Evolutionary conservation across 2,113 vertebrate genomes (phyloP).

Genomic region (Alosa alosa): DNA sequence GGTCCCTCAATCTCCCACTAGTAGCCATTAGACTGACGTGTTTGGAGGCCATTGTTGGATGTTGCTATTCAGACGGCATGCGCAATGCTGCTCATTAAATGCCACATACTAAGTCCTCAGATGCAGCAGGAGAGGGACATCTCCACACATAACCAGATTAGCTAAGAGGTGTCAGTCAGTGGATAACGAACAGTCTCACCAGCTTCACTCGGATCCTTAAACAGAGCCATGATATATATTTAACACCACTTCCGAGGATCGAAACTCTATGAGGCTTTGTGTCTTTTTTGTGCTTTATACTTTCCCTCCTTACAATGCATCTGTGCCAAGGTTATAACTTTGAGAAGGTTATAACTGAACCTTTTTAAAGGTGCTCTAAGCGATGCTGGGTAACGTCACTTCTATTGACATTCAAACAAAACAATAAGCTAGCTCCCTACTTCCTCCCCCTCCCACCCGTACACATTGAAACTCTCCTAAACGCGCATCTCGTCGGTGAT

Average conservation of each 20-base stretch:
- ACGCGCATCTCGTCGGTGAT: too few relatives aligned
- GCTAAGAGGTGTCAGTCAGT: neutral
- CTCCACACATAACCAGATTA: neutral
- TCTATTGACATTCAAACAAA: too few relatives aligned
- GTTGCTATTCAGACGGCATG: neutral
- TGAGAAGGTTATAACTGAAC: neutral
- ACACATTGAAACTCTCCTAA: too few relatives aligned
- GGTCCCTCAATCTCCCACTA: constrained; percentile 25
- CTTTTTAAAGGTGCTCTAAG: too few relatives aligned
- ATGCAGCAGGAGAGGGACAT: neutral
- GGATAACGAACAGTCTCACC: neutral
- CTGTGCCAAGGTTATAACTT: neutral
- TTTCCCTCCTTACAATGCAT: too few relatives aligned
- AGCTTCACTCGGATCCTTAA: neutral
- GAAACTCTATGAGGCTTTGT: too few relatives aligned
- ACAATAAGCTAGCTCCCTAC: too few relatives aligned
- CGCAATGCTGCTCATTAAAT: neutral
- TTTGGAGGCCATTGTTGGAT: neutral
- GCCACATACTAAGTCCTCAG: neutral
- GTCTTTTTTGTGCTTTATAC: too few relatives aligned
- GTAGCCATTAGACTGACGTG: neutral
- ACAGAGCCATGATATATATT: neutral
- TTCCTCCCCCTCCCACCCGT: too few relatives aligned
- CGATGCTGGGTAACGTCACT: too few relatives aligned
- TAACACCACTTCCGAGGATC: neutral